Evolutionary conservation across 1,140 invertebrate genomes (phyloP), one percentile per base, ranked within the genome.

Genomic region (Dysdera silvatica): DNA sequence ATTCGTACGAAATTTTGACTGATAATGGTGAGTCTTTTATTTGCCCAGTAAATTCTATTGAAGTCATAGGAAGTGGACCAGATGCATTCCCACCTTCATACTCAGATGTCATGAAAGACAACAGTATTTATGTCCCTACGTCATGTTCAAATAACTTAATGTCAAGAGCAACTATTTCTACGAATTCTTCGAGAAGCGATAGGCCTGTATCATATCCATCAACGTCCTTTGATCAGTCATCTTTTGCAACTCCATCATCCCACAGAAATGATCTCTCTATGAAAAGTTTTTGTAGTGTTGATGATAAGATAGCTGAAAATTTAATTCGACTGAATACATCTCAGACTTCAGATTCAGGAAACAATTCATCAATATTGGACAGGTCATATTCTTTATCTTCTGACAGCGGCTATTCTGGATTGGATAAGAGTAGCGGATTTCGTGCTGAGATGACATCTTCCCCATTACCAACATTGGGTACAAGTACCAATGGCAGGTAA

Each of bases 1-100:
- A 73, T 54, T 73, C 71, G 72, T 67, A 61, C 35, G 65, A 70
- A 66, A 70, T 67, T 10, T 58, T 52, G 16, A 67, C 70, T 48
- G 43, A 59, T 23, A 45, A 59, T 48, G 72, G 70, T 31, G 62
- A 65, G 18, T 45, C 67, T 12, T 71, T 71, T 26, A 48, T 72
- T 16, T 69, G 71, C 49, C 72, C 72, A 28, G 49, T 61, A 20
- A 65, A 58, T 59, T 71, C 64, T 53, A 54, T 73, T 29, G 56
- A 67, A 66, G 40, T 71, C 14, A 65, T 69, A 29, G 63, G 60
- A 8, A 57, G 47, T 59, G 62, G 55, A n/a, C 40, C 40, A 41
- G 40, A 41, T 18, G 23, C 16, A 14, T 20, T 20, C n/a, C 62
- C 62, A 32, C 62, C 62, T 8, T 58, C 62, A 18, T 65, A 65